Percentiles rank a stretch among this genome's conserved stretches.
Evolutionary conservation across 2,797 vertebrate species (phyloP).

Genomic region (Gobio occitaniae): DNA sequence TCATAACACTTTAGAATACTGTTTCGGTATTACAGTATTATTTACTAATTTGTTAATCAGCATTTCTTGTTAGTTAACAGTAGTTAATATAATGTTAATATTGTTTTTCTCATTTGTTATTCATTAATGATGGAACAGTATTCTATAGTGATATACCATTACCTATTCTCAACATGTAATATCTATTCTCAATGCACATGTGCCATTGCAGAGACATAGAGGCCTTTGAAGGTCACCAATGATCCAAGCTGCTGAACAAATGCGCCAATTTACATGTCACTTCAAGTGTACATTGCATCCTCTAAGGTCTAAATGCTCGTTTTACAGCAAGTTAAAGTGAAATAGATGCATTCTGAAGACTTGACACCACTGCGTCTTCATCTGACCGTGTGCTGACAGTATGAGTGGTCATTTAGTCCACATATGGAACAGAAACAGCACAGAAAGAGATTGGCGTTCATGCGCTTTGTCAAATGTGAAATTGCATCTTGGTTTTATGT

Average conservation of each 20-base stretch:
- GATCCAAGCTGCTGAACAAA: conserved; percentile 65
- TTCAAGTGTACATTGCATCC: conserved; percentile 57
- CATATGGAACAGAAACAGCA: conserved; percentile 71
- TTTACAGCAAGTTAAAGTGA: conserved; percentile 63
- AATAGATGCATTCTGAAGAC: conserved; percentile 48
- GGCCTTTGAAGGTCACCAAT: conserved; percentile 67
- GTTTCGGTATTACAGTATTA: too few relatives aligned
- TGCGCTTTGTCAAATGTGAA: conserved; percentile 71
- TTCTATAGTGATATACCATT: neutral
- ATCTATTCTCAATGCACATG: conserved; percentile 30
- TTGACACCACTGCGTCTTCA: conserved; percentile 58
- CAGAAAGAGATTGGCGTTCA: conserved; percentile 55
- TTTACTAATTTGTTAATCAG: neutral
- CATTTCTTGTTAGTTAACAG: neutral
- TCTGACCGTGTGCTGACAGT: conserved; percentile 64
- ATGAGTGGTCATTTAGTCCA: conserved; percentile 72
- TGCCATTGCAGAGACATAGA: conserved; percentile 67
- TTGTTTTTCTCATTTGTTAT: neutral
- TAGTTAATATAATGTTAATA: neutral
- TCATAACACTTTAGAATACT: neutral
- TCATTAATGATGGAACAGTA: neutral
- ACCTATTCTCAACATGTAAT: conserved; percentile 53
- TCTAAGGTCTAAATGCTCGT: conserved; percentile 49
- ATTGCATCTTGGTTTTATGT: conserved; percentile 64
- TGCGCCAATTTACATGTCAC: conserved; percentile 70